phyloP scores from a whole-genome alignment of 2,113 vertebrate species.

The Theropithecus gelada region DNA sequence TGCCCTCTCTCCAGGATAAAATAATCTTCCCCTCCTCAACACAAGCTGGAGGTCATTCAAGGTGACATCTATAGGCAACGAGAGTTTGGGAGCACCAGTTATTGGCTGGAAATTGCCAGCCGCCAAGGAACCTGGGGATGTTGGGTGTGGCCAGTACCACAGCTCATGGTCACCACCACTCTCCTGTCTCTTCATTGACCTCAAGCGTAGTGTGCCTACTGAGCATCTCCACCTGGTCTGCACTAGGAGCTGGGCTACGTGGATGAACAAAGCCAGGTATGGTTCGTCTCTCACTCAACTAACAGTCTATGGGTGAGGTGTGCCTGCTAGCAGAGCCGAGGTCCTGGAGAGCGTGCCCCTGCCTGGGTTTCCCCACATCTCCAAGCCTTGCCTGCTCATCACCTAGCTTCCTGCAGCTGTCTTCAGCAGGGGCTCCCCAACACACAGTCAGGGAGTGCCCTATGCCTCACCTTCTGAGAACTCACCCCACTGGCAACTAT shows the following conservation, averaged over 20 bases:
- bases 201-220: rapidly evolving
- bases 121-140: not conserved
- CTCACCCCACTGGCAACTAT: not conserved
- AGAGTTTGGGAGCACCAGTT: not conserved
- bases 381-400: rapidly evolving
- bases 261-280: not conserved
- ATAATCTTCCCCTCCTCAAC: rapidly evolving
- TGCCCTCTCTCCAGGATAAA: rapidly evolving
- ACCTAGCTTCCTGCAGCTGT: not conserved
- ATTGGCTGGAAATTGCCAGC: not conserved
- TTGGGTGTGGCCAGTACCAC: rapidly evolving
- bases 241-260: rapidly evolving
- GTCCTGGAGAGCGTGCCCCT: rapidly evolving
- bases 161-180: not conserved
- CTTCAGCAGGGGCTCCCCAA: rapidly evolving
- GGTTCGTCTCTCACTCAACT: not conserved
- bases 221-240: not conserved
- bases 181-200: not conserved
- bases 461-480: not conserved
- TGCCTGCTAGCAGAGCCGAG: rapidly evolving
- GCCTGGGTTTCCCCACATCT: not conserved
- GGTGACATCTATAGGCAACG: not conserved
- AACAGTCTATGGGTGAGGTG: rapidly evolving
- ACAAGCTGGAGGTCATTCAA: not conserved
- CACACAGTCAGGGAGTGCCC: rapidly evolving